Evolutionary conservation across 2,797 vertebrate genomes (phyloP).

Genomic region (Cottoperca gobio): DNA sequence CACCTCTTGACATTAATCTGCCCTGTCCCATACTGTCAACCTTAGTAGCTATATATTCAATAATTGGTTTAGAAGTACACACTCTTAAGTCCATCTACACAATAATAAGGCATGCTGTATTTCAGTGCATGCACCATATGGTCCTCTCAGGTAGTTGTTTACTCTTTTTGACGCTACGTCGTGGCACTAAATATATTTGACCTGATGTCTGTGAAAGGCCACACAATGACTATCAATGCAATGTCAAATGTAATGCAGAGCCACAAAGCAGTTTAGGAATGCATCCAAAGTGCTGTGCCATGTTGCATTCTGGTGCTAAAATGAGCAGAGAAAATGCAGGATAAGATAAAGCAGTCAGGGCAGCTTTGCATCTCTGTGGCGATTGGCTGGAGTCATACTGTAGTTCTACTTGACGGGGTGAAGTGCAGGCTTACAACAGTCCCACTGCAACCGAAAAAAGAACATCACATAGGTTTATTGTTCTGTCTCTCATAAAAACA

Average conservation of each 20-base stretch:
- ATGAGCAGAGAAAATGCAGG: slow-evolving; percentile 62
- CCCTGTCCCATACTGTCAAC: slow-evolving; percentile 63
- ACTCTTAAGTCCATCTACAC: slow-evolving; percentile 64
- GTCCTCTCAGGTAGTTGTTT: slow-evolving; percentile 41
- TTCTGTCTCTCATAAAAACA: slow-evolving; percentile 73
- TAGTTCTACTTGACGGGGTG: slow-evolving; percentile 36
- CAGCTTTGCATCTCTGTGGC: slow-evolving; percentile 53
- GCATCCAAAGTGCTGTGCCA: slow-evolving; percentile 58
- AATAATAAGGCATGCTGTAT: slow-evolving; percentile 42
- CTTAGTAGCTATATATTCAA: slow-evolving; percentile 67
- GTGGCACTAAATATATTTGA: slow-evolving; percentile 48
- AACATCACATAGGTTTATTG: slow-evolving; percentile 70
- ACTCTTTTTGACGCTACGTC: slow-evolving; percentile 35
- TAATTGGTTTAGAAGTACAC: slow-evolving; percentile 70
- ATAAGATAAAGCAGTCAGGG: slow-evolving; percentile 54
- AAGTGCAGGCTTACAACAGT: slow-evolving; percentile 48
- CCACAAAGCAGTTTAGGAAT: slow-evolving; percentile 78
- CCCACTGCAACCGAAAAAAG: slow-evolving; percentile 60
- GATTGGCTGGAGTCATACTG: slow-evolving; percentile 47
- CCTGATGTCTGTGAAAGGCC: slow-evolving; percentile 56
- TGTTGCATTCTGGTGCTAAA: slow-evolving; percentile 76
- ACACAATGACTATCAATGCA: slow-evolving; percentile 68
- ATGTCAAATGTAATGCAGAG: slow-evolving; percentile 79
- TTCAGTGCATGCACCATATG: slow-evolving; percentile 39
- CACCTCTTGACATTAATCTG: slow-evolving; percentile 62